Base-by-base conservation (phyloP, 2,113 vertebrate species). In the Rhadina sibilatrix region DNA sequence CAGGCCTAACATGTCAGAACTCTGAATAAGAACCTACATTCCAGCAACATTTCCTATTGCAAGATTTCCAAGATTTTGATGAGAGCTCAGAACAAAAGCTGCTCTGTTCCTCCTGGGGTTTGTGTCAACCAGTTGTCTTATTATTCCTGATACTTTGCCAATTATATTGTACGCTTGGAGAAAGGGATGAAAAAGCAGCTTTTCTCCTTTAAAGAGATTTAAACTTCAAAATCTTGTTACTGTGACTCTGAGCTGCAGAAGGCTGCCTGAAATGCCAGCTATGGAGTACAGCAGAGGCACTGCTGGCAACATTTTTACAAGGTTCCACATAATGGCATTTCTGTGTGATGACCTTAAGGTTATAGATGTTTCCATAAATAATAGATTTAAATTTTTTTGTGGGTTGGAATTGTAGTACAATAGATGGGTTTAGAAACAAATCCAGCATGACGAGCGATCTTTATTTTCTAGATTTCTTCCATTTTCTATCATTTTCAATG, bases 91-190 rank as follows among this genome's bases (percentile, higher is more conserved):
- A 95, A 98, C 97, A 98, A 98, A 98, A 97, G 94, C 90, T 66
- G 60, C 74, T 96, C 97, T 98, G 98, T 98, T 97, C 93, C 91
- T 95, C 88, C 77, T 59, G 83, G 92, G 94, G 75, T 96, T 98
- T 97, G 97, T 89, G 60, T 97, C 97, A 96, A 93, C 94, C 65
- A 60, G 94, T 97, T 97, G 96, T 98, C 96, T 97, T 97, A 87
- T 97, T 97, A 95, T 97, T 97, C 96, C 96, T 98, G 97, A 97
- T 92, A 93, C 94, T 96, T 96, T 97, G 97, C 97, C 97, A 98
- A 85, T 97, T 97, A 97, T 96, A 97, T 94, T 98, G 97, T 97
- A 88, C 2, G 24, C 94, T 97, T 95, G 93, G 95, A 61, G 44
- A 97, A 96, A 89, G 91, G 89, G 85, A 89, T 97, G 75, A 96